Evolutionary conservation across 1,140 invertebrate species (phyloP), one percentile per base, ranked within the genome.

Genomic region (Chironomus striatipennis): DNA sequence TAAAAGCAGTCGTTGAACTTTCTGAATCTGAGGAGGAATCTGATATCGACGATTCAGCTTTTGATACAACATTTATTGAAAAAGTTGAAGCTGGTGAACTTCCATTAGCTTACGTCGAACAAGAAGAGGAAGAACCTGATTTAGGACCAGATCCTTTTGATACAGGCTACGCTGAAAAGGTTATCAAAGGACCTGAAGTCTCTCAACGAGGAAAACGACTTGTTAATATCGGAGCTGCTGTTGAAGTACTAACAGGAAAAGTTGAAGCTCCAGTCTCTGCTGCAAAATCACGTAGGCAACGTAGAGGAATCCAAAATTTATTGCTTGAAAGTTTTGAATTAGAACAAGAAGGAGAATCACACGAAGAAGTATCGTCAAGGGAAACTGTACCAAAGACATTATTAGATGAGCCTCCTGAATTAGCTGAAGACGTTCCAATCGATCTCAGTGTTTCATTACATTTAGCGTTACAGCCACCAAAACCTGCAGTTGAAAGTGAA

Each of bases 1-100:
- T 83, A 74, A 85, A 85, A 47, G 86, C 85, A 7, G 82, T 87
- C 74, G 88, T 87, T 76, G 87, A 85, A 78, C 83, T 90, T 74
- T 88, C 84, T 9, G 86, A 90, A 21, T 87, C 86, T 73, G 90
- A 92, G 70, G 88, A 88, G 73, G 89, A 91, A 75, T 85, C 87
- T 76, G 90, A 91, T 17, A 89, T 89, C 15, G 89, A 91, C 67
- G 92, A 93, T 83, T 91, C 94, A 78, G 91, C 95, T 74, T 95
- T 96, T 79, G 92, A 94, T 78, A 95, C 93, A 4, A 89, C 91
- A 0, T 96, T 93, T 77, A 88, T 95, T 12, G 93, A 95, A 80
- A 90, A 88, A 57, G 88, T 95, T 7, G 90, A 92, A 77, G 89
- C 90, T 74, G 93, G 92, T 75, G 92, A 95, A 80, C 87, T 95